Conservation (phyloP, 2,113 vertebrate genomes). For the Tragulus kanchil region DNA sequence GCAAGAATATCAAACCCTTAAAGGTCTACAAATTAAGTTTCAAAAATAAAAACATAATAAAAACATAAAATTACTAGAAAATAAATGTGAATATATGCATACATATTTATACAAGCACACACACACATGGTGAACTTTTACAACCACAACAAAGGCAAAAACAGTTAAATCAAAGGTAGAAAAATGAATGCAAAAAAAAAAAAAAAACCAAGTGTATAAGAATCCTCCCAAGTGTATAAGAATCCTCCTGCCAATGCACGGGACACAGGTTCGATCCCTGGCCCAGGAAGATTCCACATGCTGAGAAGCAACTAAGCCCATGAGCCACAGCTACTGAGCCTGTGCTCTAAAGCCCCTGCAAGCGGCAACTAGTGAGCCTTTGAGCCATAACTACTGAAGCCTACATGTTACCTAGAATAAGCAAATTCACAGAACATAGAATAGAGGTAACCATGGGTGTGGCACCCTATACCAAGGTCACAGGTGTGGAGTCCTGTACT, state of each 20-base stretch:
- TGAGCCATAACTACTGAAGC: no score
- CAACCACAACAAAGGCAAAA: neutral
- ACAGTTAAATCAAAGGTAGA: neutral
- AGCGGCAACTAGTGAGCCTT: no score
- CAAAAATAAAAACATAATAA: conserved; percentile 12
- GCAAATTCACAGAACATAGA: neutral
- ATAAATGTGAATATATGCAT: neutral
- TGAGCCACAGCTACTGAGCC: no score
- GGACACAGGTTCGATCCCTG: no score
- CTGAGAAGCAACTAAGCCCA: no score
- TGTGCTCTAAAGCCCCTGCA: no score
- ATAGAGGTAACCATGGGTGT: neutral
- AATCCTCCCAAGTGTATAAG: no score
- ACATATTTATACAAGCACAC: neutral
- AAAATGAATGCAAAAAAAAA: neutral
- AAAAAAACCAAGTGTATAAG: neutral
- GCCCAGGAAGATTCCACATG: no score
- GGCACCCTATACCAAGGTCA: no score
- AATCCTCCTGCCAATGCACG: no score
- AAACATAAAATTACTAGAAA: neutral
- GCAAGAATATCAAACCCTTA: conserved; percentile 32
- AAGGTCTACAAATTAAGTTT: conserved; percentile 24
- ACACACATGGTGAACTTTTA: neutral
- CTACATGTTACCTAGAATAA: neutral
- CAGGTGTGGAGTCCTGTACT: no score